These are phyloP conservation scores for Microdon myrmicae DNA, from an alignment of 2,888 invertebrate genomes.

Conservation along the genomic window DNA sequence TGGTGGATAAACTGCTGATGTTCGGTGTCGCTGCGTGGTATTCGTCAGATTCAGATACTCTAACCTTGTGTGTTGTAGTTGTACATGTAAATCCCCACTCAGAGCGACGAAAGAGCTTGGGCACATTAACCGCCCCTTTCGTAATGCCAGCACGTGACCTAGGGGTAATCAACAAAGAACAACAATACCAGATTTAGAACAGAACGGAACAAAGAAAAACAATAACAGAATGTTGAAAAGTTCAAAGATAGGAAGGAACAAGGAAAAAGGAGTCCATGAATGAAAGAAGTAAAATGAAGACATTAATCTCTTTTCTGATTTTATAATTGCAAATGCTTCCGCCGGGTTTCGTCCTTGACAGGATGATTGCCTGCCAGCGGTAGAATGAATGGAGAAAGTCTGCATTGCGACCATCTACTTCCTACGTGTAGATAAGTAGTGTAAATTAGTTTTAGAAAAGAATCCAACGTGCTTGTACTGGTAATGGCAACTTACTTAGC, in stretches of 20 bases:
- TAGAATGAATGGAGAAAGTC: too few relatives aligned
- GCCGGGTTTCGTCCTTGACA: slow-evolving; percentile 36
- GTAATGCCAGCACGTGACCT: slow-evolving; percentile 66
- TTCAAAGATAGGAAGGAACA: slow-evolving; percentile 30
- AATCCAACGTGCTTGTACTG: too few relatives aligned
- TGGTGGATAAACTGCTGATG: slow-evolving; percentile 7
- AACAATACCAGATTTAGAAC: too few relatives aligned
- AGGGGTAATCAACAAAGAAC: slow-evolving; percentile 50
- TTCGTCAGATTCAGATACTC: slow-evolving; percentile 66
- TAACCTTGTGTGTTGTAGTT: slow-evolving; percentile 68
- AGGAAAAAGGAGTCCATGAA: slow-evolving; percentile 17
- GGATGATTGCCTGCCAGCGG: too few relatives aligned
- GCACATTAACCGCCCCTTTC: slow-evolving; percentile 72
- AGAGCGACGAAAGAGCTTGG: slow-evolving; percentile 82
- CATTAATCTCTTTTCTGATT: slow-evolving; percentile 50
- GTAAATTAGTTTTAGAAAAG: too few relatives aligned
- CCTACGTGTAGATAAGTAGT: too few relatives aligned
- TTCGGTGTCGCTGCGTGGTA: slow-evolving; percentile 59
- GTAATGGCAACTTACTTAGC: too few relatives aligned
- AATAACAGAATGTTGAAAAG: slow-evolving; percentile 18
- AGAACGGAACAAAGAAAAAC: slow-evolving; percentile 5
- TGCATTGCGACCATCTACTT: too few relatives aligned
- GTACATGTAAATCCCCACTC: slow-evolving; percentile 81
- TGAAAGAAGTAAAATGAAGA: slow-evolving; percentile 15
- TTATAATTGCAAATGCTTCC: slow-evolving; percentile 50